These are phyloP conservation scores for Semicossyphus pulcher DNA, from an alignment of 2,113 vertebrate genomes.

Conservation along the genomic window DNA sequence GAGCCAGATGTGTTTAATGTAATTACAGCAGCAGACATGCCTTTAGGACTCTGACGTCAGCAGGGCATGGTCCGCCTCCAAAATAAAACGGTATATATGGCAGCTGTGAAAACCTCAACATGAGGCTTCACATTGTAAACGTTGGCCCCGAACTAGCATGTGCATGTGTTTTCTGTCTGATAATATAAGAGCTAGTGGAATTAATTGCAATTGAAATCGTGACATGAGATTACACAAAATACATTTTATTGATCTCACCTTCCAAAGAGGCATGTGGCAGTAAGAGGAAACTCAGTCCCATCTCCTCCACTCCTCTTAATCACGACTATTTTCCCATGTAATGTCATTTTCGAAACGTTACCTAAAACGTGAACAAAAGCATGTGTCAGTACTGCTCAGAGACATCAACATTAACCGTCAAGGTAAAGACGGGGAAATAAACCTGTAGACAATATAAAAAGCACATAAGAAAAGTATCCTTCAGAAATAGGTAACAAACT, in stretches of 20 bases:
- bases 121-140: neutral
- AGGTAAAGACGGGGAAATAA: too few species aligned
- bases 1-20: neutral
- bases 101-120: neutral
- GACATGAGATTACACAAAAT: neutral
- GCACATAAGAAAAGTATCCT: too few species aligned
- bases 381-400: neutral
- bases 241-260: slow-evolving; percentile 80
- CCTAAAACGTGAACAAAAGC: slow-evolving; percentile 33
- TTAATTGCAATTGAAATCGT: neutral
- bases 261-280: slow-evolving; percentile 89
- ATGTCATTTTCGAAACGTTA: slow-evolving; percentile 84
- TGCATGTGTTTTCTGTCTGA: neutral
- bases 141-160: neutral
- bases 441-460: too few species aligned
- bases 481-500: too few species aligned
- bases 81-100: neutral
- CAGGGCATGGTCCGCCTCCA: slow-evolving; percentile 36
- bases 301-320: slow-evolving; percentile 89
- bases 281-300: slow-evolving; percentile 89
- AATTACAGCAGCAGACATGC: neutral
- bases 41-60: slow-evolving; percentile 32
- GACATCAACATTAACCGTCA: too few species aligned
- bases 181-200: neutral
- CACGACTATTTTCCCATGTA: slow-evolving; percentile 88